Evolutionary conservation across 2,888 invertebrate genomes (phyloP), one percentile per base, ranked within the genome.

Genomic region (Lithophane ornitopus): DNA sequence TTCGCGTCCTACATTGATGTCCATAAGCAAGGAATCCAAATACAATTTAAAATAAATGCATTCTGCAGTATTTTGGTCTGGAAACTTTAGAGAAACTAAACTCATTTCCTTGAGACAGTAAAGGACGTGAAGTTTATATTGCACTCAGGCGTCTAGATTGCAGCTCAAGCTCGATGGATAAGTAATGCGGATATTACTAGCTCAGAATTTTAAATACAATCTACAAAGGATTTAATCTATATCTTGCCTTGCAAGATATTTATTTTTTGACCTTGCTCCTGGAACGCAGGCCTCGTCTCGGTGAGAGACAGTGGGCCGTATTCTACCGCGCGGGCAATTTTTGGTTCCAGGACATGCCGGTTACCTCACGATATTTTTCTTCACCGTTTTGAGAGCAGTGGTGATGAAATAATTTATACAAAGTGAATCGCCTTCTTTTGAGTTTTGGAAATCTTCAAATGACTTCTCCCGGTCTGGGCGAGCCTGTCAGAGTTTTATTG

Each of bases 71-170:
- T 56, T 77, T 62, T 26, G 22, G 3, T 14, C 34, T 19, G 41
- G 22, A 14, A 63, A 52, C 58, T 78, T 74, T 11, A 59, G 41
- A 44, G 34, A 80, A 73, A 77, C 76, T 76, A 63, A 76, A 76
- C 56, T 80, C 22, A 80, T 80, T 77, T n/a, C 34, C 49, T 41
- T n/a, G 34, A 63, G 41, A 78, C 56, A 44, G 34, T 58, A 34
- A 39, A 52, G 44, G 41, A 26, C 34, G 63, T 65, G 49, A n/a
- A 26, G 74, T 80, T 78, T 44, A 65, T 34, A 52, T 34, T 44
- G 26, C 52, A 39, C 63, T 80, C 52, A 52, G 44, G 49, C 8
- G 34, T n/a, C 52, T 44, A 74, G 34, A 80, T 80, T 74, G 26
- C 16, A 59, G 49, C 28, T 80, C 49, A 80, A 80, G 34, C 44